Base-by-base conservation (phyloP, 2,888 invertebrate genomes). In the Ophion costatus region DNA sequence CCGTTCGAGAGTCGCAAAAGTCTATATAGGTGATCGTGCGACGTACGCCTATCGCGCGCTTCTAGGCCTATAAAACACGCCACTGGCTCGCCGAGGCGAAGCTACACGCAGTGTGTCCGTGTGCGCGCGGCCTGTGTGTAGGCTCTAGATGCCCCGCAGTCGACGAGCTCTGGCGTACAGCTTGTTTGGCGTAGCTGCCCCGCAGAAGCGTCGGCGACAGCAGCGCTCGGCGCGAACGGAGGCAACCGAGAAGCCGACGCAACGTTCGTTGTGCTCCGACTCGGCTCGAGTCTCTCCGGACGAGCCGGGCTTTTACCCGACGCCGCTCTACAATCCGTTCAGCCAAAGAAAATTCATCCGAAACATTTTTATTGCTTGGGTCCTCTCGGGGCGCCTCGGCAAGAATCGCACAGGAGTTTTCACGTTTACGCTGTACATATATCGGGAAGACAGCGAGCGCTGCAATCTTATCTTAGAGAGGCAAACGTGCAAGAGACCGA, bases 261-360 rank as follows among this genome's bases (percentile, higher is more conserved):
- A 78, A 80, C 85, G 85, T 33, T 78, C 77, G 83, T 74, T 81
- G 71, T 78, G 80, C 85, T 66, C 70, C 81, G 85, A 74, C 74
- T 73, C 80, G 80, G 42, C 66, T 59, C 67, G 59, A 75, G 56
- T 74, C 80, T 86, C 85, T 83, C 88, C 88, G 87, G 87, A 61
- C 84, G 71, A 75, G 84, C 89, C 88, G 86, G 88, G 51, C 83
- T 85, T 85, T 85, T 83, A 85, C 85, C 85, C 85, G 85, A 84
- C 86, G 83, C 80, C 87, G 85, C 87, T 88, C 87, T 86, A 92
- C 88, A 90, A 87, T 86, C 82, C 89, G 38, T 42, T 87, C 91
- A 92, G 91, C 91, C 87, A 87, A 93, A 92, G 92, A 92, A 91
- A 91, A 92, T 92, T 92, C 92, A 92, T 89, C 90, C 88, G 76